These are phyloP conservation scores for Antheraea pernyi DNA, from an alignment of 1,140 invertebrate genomes.

Conservation along the genomic window DNA sequence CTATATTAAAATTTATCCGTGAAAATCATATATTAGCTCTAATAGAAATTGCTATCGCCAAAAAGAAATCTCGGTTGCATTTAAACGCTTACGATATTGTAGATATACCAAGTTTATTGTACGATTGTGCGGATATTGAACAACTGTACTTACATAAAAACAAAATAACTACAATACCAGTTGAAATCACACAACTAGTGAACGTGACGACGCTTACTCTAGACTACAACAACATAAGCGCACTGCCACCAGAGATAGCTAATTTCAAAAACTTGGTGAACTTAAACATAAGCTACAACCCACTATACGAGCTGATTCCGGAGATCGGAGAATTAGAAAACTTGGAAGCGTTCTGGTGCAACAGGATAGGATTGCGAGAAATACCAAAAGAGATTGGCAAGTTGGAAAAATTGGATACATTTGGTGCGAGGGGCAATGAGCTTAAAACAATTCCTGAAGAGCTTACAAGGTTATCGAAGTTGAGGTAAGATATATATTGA, in stretches of 20 bases:
- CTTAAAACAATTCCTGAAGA: slow-evolving; percentile 77
- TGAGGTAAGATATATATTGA: slow-evolving; percentile 61
- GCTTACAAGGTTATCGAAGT: slow-evolving; percentile 74
- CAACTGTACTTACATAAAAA: slow-evolving; percentile 81
- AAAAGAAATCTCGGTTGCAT: slow-evolving; percentile 79
- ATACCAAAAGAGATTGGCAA: slow-evolving; percentile 86
- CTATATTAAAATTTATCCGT: slow-evolving; percentile 81
- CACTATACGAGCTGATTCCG: slow-evolving; percentile 83
- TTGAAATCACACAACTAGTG: slow-evolving; percentile 60
- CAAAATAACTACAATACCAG: slow-evolving; percentile 75
- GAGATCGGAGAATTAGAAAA: slow-evolving; percentile 85
- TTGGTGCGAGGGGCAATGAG: slow-evolving; percentile 82
- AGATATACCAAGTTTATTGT: slow-evolving; percentile 77
- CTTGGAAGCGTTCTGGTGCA: slow-evolving; percentile 88
- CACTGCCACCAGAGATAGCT: slow-evolving; percentile 81
- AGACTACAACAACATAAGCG: slow-evolving; percentile 85
- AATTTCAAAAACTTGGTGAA: slow-evolving; percentile 84
- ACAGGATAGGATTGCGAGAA: slow-evolving; percentile 74
- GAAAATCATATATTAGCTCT: slow-evolving; percentile 81
- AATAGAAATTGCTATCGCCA: slow-evolving; percentile 80
- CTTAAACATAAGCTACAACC: slow-evolving; percentile 92
- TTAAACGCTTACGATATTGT: slow-evolving; percentile 81
- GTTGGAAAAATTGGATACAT: slow-evolving; percentile 86
- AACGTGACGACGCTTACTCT: slow-evolving; percentile 78
- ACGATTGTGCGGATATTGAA: slow-evolving; percentile 77